Conservation (phyloP, 2,113 vertebrate genomes). For the Callocephalon fimbriatum region DNA sequence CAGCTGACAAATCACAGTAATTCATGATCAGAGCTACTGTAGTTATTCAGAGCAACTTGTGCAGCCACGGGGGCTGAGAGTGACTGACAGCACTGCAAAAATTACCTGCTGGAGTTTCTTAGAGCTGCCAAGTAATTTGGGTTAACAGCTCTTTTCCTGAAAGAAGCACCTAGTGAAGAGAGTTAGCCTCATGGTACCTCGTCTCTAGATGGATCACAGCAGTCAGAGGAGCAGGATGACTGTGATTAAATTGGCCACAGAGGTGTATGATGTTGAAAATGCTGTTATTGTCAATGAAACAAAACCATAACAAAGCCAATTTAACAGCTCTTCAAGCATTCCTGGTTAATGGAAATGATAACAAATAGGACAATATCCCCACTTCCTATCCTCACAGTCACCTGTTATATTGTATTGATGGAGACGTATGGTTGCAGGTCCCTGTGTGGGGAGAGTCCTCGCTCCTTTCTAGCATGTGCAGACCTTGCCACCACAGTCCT, state of each 20-base stretch:
- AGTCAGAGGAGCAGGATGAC: neutral
- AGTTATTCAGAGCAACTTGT: constrained; percentile 32
- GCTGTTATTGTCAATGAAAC: neutral
- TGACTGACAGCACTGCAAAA: constrained; percentile 47
- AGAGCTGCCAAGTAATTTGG: constrained; percentile 49
- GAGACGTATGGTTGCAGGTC: neutral
- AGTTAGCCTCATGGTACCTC: neutral
- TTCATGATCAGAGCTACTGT: constrained; percentile 63
- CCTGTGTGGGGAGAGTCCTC: accelerated
- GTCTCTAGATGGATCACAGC: neutral
- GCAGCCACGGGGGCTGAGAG: constrained; percentile 40
- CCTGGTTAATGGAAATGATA: neutral
- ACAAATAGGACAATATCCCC: neutral
- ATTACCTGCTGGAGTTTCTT: constrained; percentile 46
- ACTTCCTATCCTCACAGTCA: neutral
- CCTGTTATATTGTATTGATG: neutral
- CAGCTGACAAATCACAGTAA: constrained; percentile 72
- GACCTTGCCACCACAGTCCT: neutral
- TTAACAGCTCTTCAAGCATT: neutral
- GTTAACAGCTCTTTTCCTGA: constrained; percentile 6
- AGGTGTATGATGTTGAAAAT: neutral
- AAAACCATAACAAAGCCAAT: neutral
- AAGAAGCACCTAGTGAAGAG: neutral
- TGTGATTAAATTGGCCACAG: neutral
- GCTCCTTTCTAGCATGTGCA: neutral